These are phyloP conservation scores for Torymus aiolomorphi DNA, from an alignment of 2,888 invertebrate species.

Conservation along the genomic window DNA sequence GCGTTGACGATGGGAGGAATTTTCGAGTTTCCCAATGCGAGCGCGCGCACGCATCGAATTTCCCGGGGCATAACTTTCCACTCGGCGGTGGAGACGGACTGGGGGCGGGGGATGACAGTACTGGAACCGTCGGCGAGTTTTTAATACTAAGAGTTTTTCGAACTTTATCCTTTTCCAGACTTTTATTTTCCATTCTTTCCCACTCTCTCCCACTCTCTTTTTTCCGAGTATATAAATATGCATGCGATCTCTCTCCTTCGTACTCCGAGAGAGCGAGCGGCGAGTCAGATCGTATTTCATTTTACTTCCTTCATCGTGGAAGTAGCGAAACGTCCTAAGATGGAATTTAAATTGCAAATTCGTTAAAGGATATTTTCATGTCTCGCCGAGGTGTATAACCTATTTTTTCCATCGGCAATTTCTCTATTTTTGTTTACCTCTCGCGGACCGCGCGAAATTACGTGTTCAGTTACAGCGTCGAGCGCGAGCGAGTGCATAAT, in stretches of 20 bases:
- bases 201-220: slow-evolving; percentile 9
- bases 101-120: background rate
- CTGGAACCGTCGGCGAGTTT: slow-evolving; percentile 23
- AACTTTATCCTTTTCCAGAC: slow-evolving; percentile 46
- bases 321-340: slow-evolving; percentile 55
- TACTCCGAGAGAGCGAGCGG: slow-evolving; percentile 18
- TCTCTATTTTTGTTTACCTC: slow-evolving; percentile 6
- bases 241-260: slow-evolving; percentile 54
- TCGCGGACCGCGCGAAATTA: slow-evolving; percentile 2
- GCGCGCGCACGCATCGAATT: slow-evolving; percentile 2
- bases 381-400: slow-evolving; percentile 33
- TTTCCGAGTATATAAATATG: slow-evolving; percentile 52
- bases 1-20: background rate
- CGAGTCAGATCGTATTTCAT: slow-evolving; percentile 55
- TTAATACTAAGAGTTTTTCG: slow-evolving; percentile 53
- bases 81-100: background rate
- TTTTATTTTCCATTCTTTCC: slow-evolving; percentile 4
- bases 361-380: slow-evolving; percentile 51
- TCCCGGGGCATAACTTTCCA: slow-evolving; percentile 37
- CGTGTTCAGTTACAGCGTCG: slow-evolving; percentile 5
- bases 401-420: slow-evolving; percentile 31
- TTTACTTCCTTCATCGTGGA: slow-evolving; percentile 51
- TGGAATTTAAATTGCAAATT: slow-evolving; percentile 55
- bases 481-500: background rate
- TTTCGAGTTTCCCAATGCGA: slow-evolving; percentile 29